A percentile compares a stretch with the other conserved stretches of the same genome.
Evolutionary conservation across 1,140 invertebrate species (phyloP).

Genomic region (Tetraneura akinire): DNA sequence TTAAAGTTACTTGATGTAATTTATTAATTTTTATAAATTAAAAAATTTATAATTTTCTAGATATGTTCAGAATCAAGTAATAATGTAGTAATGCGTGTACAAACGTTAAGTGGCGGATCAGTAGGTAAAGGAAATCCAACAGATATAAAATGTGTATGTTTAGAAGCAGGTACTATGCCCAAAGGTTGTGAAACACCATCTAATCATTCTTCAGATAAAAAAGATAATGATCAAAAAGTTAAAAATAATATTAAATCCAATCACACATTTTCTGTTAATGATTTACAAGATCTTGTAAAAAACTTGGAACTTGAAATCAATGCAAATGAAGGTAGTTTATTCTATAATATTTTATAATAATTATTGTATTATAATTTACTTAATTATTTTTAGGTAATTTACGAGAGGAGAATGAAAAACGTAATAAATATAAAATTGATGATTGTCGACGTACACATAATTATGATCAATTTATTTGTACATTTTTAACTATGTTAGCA

Average conservation of each 20-base stretch:
- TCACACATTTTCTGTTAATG: slow-evolving; percentile 74
- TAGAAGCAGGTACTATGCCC: slow-evolving; percentile 55
- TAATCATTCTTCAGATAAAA: slow-evolving; percentile 32
- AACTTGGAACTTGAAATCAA: slow-evolving; percentile 87
- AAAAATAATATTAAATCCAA: slow-evolving; percentile 33
- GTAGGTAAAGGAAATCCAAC: slow-evolving; percentile 24
- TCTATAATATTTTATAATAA: background rate
- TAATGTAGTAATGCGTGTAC: slow-evolving; percentile 39
- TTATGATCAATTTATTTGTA: slow-evolving; percentile 96
- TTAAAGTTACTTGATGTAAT: no score
- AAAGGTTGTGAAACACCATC: slow-evolving; percentile 55
- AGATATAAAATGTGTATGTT: slow-evolving; percentile 54
- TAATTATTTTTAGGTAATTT: slow-evolving; percentile 60
- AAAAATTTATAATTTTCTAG: slow-evolving; percentile 11
- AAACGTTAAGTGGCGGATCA: slow-evolving; percentile 4
- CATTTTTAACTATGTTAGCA: slow-evolving; percentile 93
- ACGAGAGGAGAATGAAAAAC: slow-evolving; percentile 92
- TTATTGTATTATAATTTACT: background rate
- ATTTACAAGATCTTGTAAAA: slow-evolving; percentile 80
- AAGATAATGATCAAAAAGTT: slow-evolving; percentile 29
- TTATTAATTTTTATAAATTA: no score
- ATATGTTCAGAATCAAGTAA: slow-evolving; percentile 38
- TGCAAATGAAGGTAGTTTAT: slow-evolving; percentile 73
- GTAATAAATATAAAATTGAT: slow-evolving; percentile 92
- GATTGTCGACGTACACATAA: slow-evolving; percentile 86